Evolutionary conservation across 2,888 invertebrate genomes (phyloP).

Genomic region (Pherbina coryleti): DNA sequence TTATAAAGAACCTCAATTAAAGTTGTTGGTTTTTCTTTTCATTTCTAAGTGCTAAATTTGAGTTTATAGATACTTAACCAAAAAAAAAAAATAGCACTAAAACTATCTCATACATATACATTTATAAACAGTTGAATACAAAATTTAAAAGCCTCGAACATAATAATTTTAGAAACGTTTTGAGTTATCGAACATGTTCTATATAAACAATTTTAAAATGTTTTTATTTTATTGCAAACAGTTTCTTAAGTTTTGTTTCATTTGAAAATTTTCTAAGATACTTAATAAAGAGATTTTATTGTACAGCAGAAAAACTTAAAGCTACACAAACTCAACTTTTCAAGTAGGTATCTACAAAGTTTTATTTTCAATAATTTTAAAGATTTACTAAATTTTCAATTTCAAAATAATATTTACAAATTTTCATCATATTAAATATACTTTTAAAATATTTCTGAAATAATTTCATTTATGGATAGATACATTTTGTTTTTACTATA

Average conservation of each 20-base stretch:
- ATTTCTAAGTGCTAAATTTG: background rate
- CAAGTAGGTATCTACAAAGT: background rate
- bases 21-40: too few species aligned
- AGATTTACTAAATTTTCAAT: background rate
- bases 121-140: too few species aligned
- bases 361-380: too few species aligned
- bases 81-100: too few species aligned
- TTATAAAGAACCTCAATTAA: background rate
- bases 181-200: too few species aligned
- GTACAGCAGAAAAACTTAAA: background rate
- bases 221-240: background rate
- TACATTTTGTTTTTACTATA: constrained; percentile 22
- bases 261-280: background rate
- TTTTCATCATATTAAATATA: constrained; percentile 8
- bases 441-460: constrained; percentile 23
- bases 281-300: background rate
- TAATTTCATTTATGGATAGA: background rate
- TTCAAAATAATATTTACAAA: constrained; percentile 54
- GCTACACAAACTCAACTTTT: background rate
- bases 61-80: background rate
- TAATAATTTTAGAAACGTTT: too few species aligned
- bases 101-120: too few species aligned
- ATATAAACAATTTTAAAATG: too few species aligned
- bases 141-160: too few species aligned
- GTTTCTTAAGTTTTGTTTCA: background rate